phyloP scores from a whole-genome alignment of 2,888 invertebrate species.

The Parasteatoda lunata region DNA sequence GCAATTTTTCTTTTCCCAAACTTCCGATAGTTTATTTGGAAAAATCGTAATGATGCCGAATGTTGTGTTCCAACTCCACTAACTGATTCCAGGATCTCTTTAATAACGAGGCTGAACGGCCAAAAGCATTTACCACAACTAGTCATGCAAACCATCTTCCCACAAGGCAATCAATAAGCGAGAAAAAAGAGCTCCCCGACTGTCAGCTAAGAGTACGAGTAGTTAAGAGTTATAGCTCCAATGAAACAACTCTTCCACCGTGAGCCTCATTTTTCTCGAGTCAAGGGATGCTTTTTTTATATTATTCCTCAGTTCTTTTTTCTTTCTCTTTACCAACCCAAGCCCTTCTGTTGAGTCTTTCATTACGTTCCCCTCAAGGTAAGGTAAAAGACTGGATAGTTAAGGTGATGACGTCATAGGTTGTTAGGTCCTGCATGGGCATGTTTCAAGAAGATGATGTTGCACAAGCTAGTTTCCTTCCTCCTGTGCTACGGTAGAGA shows the following conservation, averaged over 20 bases:
- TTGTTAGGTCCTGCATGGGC: slow-evolving; percentile 41
- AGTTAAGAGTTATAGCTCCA: slow-evolving; percentile 33
- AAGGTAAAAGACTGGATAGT: slow-evolving; percentile 32
- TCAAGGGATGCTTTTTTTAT: neutral
- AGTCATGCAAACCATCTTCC: slow-evolving; percentile 28
- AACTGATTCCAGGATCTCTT: no score
- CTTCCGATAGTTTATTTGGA: no score
- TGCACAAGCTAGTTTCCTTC: neutral
- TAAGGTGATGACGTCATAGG: slow-evolving; percentile 58
- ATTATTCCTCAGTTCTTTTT: neutral
- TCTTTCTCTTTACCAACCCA: neutral
- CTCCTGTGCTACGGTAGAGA: slow-evolving; percentile 15
- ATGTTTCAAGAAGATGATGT: slow-evolving; percentile 7
- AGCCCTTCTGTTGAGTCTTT: slow-evolving; percentile 22
- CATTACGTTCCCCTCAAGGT: slow-evolving; percentile 43
- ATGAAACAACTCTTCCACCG: slow-evolving; percentile 37
- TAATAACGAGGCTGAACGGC: no score
- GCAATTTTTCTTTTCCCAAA: no score
- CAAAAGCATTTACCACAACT: slow-evolving; percentile 7
- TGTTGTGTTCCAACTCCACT: no score
- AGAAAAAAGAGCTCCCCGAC: slow-evolving; percentile 11
- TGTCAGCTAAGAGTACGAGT: slow-evolving; percentile 9
- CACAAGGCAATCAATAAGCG: slow-evolving; percentile 8
- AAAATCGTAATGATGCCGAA: no score
- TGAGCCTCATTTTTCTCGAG: slow-evolving; percentile 36